phyloP scores from a whole-genome alignment of 2,888 invertebrate genomes.

The Aethes cnicana region DNA sequence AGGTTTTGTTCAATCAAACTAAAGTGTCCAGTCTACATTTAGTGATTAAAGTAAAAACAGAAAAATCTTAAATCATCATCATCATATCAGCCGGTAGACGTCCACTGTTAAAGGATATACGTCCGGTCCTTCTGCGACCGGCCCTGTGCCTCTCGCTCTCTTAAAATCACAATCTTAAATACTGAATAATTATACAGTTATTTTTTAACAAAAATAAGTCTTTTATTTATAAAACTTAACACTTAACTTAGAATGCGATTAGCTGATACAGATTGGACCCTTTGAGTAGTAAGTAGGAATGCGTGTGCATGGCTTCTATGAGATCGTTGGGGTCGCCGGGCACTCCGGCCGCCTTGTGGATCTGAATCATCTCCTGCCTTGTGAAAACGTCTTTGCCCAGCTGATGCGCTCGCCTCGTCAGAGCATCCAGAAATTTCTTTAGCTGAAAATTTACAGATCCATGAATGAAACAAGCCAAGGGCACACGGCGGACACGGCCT shows the following conservation, averaged over 20 bases:
- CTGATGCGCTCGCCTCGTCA: constrained; percentile 85
- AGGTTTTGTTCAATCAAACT: too few relatives aligned
- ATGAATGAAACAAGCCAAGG: too few relatives aligned
- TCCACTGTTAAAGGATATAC: too few relatives aligned
- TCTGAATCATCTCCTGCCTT: constrained; percentile 87
- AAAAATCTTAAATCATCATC: too few relatives aligned
- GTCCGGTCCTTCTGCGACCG: too few relatives aligned
- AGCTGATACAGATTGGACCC: constrained; percentile 87
- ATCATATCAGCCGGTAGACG: too few relatives aligned
- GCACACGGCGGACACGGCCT: too few relatives aligned
- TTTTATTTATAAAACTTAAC: constrained; percentile 6
- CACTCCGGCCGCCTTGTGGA: constrained; percentile 86
- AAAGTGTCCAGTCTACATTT: too few relatives aligned
- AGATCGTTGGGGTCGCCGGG: constrained; percentile 86
- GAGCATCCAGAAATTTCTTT: constrained; percentile 86
- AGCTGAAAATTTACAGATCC: constrained; percentile 84
- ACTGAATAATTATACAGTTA: too few relatives aligned
- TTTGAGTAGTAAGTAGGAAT: constrained; percentile 93
- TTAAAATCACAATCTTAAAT: too few relatives aligned
- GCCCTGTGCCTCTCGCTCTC: too few relatives aligned
- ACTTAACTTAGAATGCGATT: constrained; percentile 54
- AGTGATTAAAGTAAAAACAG: too few relatives aligned
- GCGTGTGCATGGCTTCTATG: constrained; percentile 90
- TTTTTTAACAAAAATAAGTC: background rate
- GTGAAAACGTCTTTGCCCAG: constrained; percentile 88